phyloP scores from a whole-genome alignment of 2,797 vertebrate genomes.

The Gallirallus australis region DNA sequence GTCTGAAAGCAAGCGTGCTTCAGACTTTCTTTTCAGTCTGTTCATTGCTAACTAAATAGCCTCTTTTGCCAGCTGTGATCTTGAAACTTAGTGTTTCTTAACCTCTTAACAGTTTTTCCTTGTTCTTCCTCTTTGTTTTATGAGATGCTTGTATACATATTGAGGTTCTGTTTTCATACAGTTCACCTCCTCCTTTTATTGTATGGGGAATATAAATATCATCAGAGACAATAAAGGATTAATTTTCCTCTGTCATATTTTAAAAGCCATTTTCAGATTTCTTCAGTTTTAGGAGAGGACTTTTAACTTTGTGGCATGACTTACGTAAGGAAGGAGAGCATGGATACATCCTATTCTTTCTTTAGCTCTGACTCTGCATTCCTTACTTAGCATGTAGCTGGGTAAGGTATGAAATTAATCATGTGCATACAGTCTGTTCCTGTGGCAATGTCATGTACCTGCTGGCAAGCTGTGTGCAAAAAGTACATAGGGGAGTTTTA shows the following conservation, averaged over 20 bases:
- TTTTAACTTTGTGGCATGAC: neutral
- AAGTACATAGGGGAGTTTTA: neutral
- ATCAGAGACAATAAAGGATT: neutral
- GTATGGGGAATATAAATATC: neutral
- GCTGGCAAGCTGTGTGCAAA: neutral
- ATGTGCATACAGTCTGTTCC: neutral
- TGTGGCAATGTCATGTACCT: neutral
- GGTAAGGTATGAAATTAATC: neutral
- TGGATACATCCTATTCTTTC: neutral
- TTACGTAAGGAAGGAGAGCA: neutral
- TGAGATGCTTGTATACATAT: neutral
- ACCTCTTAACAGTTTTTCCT: neutral
- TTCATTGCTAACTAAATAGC: neutral
- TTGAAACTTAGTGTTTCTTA: neutral
- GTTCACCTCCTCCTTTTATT: neutral
- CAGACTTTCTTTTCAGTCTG: neutral
- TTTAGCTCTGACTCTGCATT: neutral
- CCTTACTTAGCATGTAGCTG: neutral
- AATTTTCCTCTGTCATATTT: neutral
- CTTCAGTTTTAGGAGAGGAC: neutral
- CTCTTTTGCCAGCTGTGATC: neutral
- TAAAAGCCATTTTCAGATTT: neutral
- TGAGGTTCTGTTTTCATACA: neutral
- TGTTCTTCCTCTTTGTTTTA: neutral
- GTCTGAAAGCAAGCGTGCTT: neutral